Evolutionary conservation across 2,113 vertebrate genomes (phyloP).

Genomic region (Elgaria multicarinata): DNA sequence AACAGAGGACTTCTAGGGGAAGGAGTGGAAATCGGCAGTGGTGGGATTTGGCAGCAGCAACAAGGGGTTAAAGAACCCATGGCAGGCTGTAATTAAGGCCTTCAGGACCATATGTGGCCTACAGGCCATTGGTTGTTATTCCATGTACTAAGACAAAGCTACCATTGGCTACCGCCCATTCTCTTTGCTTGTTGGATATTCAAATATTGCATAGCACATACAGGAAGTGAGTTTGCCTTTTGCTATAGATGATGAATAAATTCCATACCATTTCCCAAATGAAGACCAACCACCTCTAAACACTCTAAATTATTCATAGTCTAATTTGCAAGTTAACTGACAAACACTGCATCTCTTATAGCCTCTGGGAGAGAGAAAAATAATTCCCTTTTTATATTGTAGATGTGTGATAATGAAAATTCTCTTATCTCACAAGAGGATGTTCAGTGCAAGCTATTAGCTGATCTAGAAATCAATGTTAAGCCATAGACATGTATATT

Average conservation of each 20-base stretch:
- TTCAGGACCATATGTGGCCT: too few relatives aligned
- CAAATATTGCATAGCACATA: conserved; percentile 62
- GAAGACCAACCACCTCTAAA: conserved; percentile 52
- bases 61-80: too few relatives aligned
- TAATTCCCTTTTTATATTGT: conserved; percentile 27
- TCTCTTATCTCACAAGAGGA: conserved; percentile 21
- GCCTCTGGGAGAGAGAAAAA: conserved; percentile 18
- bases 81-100: too few relatives aligned
- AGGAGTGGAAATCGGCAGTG: too few relatives aligned
- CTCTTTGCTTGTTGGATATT: conserved; percentile 27
- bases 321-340: conserved; percentile 57
- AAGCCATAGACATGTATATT: conserved; percentile 34
- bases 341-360: conserved; percentile 21
- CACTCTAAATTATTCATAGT: conserved; percentile 59
- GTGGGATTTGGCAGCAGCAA: too few relatives aligned
- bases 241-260: conserved; percentile 47
- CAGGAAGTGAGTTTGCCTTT: conserved; percentile 62
- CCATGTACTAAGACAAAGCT: background rate
- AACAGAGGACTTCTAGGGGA: too few relatives aligned
- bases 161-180: background rate
- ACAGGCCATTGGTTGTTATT: too few relatives aligned
- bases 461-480: conserved; percentile 52
- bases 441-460: conserved; percentile 19
- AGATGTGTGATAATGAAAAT: conserved; percentile 26
- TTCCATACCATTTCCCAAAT: conserved; percentile 59